A percentile compares a stretch with the other conserved stretches of the same genome.
Conservation (phyloP, 2,888 invertebrate species). For the Serrognathus titanus region DNA sequence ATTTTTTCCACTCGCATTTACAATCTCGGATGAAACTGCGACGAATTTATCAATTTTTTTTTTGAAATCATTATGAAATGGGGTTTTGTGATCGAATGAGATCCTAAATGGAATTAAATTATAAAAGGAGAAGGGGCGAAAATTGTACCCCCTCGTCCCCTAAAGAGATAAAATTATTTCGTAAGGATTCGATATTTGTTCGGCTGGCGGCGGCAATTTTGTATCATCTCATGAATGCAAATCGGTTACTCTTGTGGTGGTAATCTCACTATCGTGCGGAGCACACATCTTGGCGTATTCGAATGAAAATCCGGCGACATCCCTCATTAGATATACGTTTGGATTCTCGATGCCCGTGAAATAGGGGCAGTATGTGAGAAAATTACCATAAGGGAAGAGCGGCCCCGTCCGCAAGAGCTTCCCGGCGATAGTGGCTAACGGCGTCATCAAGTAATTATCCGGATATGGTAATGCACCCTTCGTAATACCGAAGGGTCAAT, state of each 20-base stretch:
- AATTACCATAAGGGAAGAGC: conserved; percentile 20
- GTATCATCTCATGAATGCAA: conserved; percentile 49
- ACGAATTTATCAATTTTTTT: too few species aligned
- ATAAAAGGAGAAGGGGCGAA: too few species aligned
- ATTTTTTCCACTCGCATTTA: too few species aligned
- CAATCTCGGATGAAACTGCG: too few species aligned
- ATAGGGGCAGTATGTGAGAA: conserved; percentile 21
- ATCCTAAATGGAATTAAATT: too few species aligned
- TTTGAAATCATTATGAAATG: too few species aligned
- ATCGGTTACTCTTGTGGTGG: conserved; percentile 38
- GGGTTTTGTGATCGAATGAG: too few species aligned
- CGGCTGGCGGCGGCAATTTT: conserved; percentile 39
- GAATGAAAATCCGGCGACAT: conserved; percentile 18
- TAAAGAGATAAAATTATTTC: conserved; percentile 7
- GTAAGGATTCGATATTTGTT: conserved; percentile 19
- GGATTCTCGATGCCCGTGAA: conserved; percentile 14
- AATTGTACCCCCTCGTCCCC: neutral
- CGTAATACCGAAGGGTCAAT: too few species aligned
- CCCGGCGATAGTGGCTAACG: too few species aligned
- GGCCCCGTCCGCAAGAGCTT: too few species aligned
- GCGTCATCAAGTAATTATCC: too few species aligned
- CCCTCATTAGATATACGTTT: conserved; percentile 22
- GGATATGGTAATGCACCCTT: too few species aligned
- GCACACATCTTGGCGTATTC: conserved; percentile 32
- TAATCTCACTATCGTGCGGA: conserved; percentile 41